phyloP scores from a whole-genome alignment of 2,797 vertebrate species.

The Sebastes itinus region DNA sequence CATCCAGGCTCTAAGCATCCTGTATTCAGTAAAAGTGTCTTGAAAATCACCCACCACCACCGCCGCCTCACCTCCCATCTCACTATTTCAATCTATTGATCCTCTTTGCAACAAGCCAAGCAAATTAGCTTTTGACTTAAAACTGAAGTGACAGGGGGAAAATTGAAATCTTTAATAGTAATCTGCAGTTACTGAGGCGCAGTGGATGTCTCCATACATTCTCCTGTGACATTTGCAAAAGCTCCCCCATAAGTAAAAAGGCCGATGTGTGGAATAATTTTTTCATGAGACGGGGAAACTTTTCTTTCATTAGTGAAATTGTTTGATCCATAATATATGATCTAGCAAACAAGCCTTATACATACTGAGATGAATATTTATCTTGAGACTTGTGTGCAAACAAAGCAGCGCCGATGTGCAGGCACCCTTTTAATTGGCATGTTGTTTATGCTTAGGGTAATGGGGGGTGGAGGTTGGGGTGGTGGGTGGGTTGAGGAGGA shows the following conservation, averaged over 20 bases:
- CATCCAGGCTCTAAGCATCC: constrained; percentile 10
- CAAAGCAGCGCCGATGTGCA: constrained; percentile 28
- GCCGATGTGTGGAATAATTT: background rate
- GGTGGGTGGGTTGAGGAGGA: background rate
- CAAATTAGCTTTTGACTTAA: constrained; percentile 80
- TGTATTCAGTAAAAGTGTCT: constrained; percentile 51
- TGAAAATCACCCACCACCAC: constrained; percentile 10
- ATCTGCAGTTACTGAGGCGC: constrained; percentile 59
- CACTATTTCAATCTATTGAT: constrained; percentile 70
- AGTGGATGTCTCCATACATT: constrained; percentile 55
- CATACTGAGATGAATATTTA: constrained; percentile 45
- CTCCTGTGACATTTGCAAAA: constrained; percentile 36
- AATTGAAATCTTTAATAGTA: constrained; percentile 75
- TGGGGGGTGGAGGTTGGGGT: background rate
- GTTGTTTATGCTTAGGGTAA: constrained; percentile 63
- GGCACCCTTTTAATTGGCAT: constrained; percentile 55
- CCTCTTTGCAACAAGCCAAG: constrained; percentile 60
- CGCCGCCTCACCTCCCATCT: background rate
- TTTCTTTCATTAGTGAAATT: constrained; percentile 42
- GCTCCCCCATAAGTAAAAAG: background rate
- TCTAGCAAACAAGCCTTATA: constrained; percentile 6
- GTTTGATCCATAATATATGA: constrained; percentile 63
- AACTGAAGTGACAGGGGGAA: constrained; percentile 72
- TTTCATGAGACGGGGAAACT: constrained; percentile 2
- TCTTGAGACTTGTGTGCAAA: constrained; percentile 34